Conservation (phyloP, 1,140 invertebrate genomes). For the Drosophila murphyi region DNA sequence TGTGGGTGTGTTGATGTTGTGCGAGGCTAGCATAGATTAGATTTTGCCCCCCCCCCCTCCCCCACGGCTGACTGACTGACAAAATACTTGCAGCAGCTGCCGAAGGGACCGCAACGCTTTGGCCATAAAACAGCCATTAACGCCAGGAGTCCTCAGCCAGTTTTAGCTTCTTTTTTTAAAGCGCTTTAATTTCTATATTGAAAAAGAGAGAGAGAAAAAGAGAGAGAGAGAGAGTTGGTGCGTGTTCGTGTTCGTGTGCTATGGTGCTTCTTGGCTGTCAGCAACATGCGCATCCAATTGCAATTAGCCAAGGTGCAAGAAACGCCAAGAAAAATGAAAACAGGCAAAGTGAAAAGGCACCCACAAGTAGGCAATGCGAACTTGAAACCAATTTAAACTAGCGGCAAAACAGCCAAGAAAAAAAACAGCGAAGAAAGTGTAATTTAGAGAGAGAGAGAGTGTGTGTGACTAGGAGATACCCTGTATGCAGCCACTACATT, state of each 20-base stretch:
- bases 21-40: constrained; percentile 73
- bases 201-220: no score
- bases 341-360: not conserved
- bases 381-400: constrained; percentile 71
- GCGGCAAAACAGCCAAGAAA: constrained; percentile 2
- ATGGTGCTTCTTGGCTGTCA: constrained; percentile 36
- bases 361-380: constrained; percentile 45
- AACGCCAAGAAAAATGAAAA: constrained; percentile 28
- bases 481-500: not conserved
- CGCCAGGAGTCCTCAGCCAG: constrained; percentile 58
- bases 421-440: not conserved
- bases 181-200: constrained; percentile 54
- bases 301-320: constrained; percentile 76
- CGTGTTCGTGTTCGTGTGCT: constrained; percentile 12
- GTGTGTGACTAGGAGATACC: not conserved
- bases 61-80: constrained; percentile 15
- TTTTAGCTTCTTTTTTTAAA: constrained; percentile 50
- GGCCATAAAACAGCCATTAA: constrained; percentile 78
- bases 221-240: constrained; percentile 14
- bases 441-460: no score
- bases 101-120: constrained; percentile 63
- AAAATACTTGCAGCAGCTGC: constrained; percentile 72
- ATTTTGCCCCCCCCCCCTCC: constrained; percentile 44
- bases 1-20: constrained; percentile 21
- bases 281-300: constrained; percentile 63